Base-by-base conservation (phyloP, 2,113 vertebrate genomes). In the Melospiza melodia region DNA sequence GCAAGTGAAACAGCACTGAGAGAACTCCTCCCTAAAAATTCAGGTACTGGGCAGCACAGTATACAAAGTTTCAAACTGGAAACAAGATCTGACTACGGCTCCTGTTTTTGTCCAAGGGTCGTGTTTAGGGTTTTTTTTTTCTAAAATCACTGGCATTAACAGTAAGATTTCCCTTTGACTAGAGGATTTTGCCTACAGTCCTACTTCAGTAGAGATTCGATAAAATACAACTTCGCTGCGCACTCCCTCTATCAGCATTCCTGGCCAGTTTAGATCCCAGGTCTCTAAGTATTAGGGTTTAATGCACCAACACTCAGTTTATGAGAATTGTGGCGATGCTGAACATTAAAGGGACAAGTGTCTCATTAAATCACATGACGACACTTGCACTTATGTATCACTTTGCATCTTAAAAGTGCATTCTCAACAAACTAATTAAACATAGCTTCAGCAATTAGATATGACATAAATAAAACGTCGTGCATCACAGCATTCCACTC, bases 351-450 rank as follows among this genome's bases (percentile, higher is more conserved):
- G 69, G 51, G 39, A 63, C 48, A 84, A 94, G 46, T 25, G 58
- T 58, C 80, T 95, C 54, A 92, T 82, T 92, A 94, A 93, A 49
- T 57, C 79, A 65, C 61, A 93, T 94, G 94, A 96, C 37, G 16
- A 96, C 94, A 96, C 69, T 91, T 75, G 73, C 77, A 89, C 94
- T 91, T 79, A 67, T 17, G 4, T 37, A 87, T 83, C 59, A 41
- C 88, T 81, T 66, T 31, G 58, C 66, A 94, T 89, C 69, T 96
- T 90, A 93, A 94, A 93, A 96, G 85, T 18, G 43, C 76, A 11
- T 76, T 94, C 92, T 87, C 76, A 84, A 78, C 85, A 86, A 94
- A 95, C 88, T 94, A 88, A 94, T 90, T 94, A 93, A 84, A 86
- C 41, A 68, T 23, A 93, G 92, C 95, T 96, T 78, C 85, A 49